These are phyloP conservation scores for Oryzias woworae DNA, from an alignment of 2,113 vertebrate species.

Conservation along the genomic window DNA sequence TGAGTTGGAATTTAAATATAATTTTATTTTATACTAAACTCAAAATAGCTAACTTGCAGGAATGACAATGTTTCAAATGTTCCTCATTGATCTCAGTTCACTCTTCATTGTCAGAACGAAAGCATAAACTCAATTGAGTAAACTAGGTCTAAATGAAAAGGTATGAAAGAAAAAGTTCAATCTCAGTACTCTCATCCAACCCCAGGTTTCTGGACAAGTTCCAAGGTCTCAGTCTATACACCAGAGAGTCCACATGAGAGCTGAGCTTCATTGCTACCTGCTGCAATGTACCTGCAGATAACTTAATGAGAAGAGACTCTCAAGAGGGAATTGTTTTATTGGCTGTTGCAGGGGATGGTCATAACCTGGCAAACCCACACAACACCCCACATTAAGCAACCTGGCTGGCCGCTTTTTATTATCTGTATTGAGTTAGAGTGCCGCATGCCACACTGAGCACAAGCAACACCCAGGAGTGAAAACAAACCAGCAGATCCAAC, in stretches of 20 bases:
- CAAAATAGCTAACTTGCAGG: no score
- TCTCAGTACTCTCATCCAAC: no score
- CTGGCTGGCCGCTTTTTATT: conserved; percentile 42
- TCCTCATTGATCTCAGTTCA: no score
- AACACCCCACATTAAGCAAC: conserved; percentile 28
- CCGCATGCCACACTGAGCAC: conserved; percentile 14
- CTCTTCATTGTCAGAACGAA: no score
- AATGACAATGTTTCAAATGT: no score
- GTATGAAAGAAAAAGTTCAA: no score
- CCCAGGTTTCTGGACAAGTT: not conserved
- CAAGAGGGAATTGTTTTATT: conserved; percentile 53
- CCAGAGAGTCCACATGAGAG: conserved; percentile 16
- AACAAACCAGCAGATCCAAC: conserved; percentile 16
- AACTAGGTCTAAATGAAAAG: no score
- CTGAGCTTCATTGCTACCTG: conserved; percentile 49
- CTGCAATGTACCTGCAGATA: conserved; percentile 56
- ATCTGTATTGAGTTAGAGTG: conserved; percentile 37
- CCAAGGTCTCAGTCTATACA: conserved; percentile 12
- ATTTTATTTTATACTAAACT: no score
- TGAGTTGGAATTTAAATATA: no score
- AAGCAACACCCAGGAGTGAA: conserved; percentile 26
- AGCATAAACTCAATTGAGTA: no score
- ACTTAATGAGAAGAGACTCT: conserved; percentile 56
- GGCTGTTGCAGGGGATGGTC: conserved; percentile 38
- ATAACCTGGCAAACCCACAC: conserved; percentile 43